Percentiles rank a stretch among this genome's conserved stretches.
Evolutionary conservation across 2,888 invertebrate species (phyloP).

Genomic region (Rhingia campestris): DNA sequence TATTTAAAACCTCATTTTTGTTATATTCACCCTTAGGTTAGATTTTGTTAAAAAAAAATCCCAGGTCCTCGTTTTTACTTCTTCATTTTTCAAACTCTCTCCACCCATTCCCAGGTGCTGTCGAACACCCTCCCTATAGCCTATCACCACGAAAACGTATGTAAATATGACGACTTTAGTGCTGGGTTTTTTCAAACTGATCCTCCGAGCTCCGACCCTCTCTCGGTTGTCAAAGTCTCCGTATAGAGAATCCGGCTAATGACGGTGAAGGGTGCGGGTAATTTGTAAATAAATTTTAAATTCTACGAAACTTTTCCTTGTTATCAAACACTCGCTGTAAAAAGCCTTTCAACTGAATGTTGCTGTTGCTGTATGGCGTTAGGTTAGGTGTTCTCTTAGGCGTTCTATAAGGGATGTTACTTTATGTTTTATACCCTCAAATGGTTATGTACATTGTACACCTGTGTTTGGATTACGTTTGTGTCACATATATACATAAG

Average conservation of each 20-base stretch:
- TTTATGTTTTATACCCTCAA: background rate
- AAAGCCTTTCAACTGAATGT: slow-evolving; percentile 39
- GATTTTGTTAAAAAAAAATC: slow-evolving; percentile 1
- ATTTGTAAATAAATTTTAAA: slow-evolving; percentile 55
- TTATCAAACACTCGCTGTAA: slow-evolving; percentile 36
- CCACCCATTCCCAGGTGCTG: slow-evolving; percentile 12
- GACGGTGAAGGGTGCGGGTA: slow-evolving; percentile 48
- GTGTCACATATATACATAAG: slow-evolving; percentile 8
- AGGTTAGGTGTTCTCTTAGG: slow-evolving; percentile 7
- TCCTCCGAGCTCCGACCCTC: background rate
- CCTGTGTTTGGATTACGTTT: slow-evolving; percentile 31
- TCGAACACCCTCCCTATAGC: background rate
- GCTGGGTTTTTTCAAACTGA: background rate
- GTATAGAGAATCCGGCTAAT: slow-evolving; percentile 13
- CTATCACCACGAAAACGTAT: background rate
- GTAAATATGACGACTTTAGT: slow-evolving; percentile 1
- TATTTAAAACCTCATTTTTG: slow-evolving; percentile 29
- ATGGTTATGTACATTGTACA: slow-evolving; percentile 10
- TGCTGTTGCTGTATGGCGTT: slow-evolving; percentile 32
- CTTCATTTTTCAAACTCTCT: background rate
- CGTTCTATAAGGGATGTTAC: slow-evolving; percentile 21
- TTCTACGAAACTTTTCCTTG: slow-evolving; percentile 46
- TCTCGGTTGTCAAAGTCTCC: background rate
- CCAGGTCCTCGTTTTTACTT: background rate
- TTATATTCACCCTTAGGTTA: slow-evolving; percentile 17